A percentile compares a stretch with the other conserved stretches of the same genome.
phyloP scores from a whole-genome alignment of 2,113 vertebrate genomes.

The Daboia siamensis region DNA sequence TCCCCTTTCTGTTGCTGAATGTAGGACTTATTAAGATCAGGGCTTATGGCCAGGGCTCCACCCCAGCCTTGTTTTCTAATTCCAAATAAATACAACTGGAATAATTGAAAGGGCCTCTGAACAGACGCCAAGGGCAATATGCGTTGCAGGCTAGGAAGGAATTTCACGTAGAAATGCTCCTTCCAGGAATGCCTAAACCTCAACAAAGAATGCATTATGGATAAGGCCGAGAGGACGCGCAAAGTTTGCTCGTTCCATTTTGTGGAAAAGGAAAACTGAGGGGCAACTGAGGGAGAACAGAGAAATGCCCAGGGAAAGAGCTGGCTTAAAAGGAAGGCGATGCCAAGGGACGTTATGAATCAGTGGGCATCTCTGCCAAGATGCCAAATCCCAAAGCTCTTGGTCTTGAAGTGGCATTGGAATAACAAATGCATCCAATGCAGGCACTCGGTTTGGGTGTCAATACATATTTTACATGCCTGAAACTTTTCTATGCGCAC shows the following conservation, averaged over 20 bases:
- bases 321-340: neutral
- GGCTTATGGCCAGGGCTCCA: neutral
- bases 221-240: neutral
- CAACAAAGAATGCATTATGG: neutral
- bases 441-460: neutral
- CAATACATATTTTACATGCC: neutral
- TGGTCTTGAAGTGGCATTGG: neutral
- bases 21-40: neutral
- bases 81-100: neutral
- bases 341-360: neutral
- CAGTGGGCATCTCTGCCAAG: neutral
- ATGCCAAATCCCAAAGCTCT: neutral
- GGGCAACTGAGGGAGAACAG: neutral
- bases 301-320: neutral
- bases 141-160: neutral
- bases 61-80: neutral
- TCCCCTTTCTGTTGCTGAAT: neutral
- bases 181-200: neutral
- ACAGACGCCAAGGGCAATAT: neutral
- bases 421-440: neutral
- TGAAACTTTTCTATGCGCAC: neutral
- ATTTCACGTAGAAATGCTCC: neutral
- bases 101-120: neutral
- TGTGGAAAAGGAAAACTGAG: neutral
- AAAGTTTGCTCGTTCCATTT: neutral